Conservation (phyloP, 2,113 vertebrate genomes). For the Syrmaticus mikado region DNA sequence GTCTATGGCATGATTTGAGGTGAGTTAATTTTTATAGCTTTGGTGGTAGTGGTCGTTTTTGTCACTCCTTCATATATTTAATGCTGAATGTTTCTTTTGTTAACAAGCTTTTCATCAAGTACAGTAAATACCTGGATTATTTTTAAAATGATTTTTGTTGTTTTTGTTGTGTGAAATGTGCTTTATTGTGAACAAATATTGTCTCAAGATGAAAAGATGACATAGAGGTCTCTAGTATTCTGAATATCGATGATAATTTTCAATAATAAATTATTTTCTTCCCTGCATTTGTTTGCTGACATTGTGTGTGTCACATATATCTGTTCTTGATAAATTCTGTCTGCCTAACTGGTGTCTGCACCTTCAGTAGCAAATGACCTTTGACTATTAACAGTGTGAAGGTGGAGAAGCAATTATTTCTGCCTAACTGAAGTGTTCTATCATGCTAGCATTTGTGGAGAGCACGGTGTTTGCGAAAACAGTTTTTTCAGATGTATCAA, state of each 20-base stretch:
- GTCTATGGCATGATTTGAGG: neutral
- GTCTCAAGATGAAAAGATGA: neutral
- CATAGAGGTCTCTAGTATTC: neutral
- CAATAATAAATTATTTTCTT: neutral
- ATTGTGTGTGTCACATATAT: neutral
- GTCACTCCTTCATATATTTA: neutral
- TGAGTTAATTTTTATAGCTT: neutral
- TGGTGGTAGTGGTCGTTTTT: neutral
- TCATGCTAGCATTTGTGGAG: neutral
- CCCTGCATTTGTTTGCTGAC: neutral
- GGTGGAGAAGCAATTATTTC: neutral
- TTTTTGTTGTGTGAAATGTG: neutral
- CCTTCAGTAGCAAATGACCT: neutral
- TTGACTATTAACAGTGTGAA: neutral
- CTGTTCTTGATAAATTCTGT: neutral
- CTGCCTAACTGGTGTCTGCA: neutral
- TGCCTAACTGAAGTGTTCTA: neutral
- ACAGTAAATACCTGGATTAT: neutral
- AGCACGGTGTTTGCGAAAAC: neutral
- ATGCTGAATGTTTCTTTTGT: neutral
- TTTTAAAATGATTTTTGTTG: neutral
- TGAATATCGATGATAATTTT: neutral
- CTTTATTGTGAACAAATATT: neutral
- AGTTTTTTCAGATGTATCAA: neutral
- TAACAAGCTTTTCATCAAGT: neutral